Base-by-base conservation (phyloP, 1,140 invertebrate species). In the Monomorium pharaonis region DNA sequence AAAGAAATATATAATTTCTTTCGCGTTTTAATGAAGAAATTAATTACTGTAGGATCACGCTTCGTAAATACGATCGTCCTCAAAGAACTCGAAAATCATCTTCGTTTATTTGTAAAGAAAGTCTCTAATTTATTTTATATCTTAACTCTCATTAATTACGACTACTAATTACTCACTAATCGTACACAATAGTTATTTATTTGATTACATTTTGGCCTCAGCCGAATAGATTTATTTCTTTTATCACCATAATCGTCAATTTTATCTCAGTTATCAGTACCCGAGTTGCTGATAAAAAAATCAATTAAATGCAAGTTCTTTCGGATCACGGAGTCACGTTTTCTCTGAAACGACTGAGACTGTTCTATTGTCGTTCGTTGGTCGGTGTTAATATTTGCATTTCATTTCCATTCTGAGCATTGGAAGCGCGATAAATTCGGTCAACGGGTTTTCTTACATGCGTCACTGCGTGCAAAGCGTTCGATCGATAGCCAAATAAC, bases 401-500 rank as follows among this genome's bases (percentile, higher is more conserved):
- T 83, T 72, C 67, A 69, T 69, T 80, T 80, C 63, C 78, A 72
- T 60, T 83, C 24, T n/a, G 7, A 2, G 24, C 27, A 7, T 10
- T n/a, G 49, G n/a, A 18, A 56, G 42, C 21, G 33, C 27, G 54
- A 83, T 83, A 42, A 72, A 47, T 72, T 72, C 51, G 24, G 37
- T 47, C 78, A 44, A 60, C 51, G 51, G n/a, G 42, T 83, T 83
- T 74, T 74, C 78, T 83, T 83, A 83, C 78, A 72, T 47, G 67
- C 78, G 67, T 51, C 51, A 54, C 51, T 83, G 78, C 78, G 78
- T 74, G 65, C 33, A 24, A 72, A 81, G 65, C 78, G 37, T 44
- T 74, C 51, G 67, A 83, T 83, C 78, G 78, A 83, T 83, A 70
- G 49, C n/a, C 51, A 67, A 72, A 58, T 83, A 58, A 83, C 65